Percentiles rank a stretch among this genome's conserved stretches.
Conservation (phyloP, 2,797 vertebrate genomes). For the Borostomias antarcticus region DNA sequence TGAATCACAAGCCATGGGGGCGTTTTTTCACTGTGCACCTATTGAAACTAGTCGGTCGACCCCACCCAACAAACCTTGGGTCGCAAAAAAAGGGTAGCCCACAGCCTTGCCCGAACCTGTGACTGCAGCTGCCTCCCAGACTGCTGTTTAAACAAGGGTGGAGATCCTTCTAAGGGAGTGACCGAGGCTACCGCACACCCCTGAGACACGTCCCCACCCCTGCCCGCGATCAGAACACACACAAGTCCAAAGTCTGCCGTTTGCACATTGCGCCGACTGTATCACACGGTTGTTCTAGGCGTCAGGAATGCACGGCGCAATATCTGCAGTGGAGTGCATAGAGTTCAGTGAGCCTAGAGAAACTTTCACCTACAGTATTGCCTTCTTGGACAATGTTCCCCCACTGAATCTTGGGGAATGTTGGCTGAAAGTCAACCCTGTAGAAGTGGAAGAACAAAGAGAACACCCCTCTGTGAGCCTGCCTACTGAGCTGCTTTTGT, state of each 20-base stretch:
- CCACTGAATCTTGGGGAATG: constrained; percentile 10
- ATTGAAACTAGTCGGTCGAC: not conserved
- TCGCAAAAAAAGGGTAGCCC: constrained; percentile 15
- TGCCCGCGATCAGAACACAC: constrained; percentile 11
- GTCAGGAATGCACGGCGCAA: constrained; percentile 31
- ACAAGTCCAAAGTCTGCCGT: constrained; percentile 64
- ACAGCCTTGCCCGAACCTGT: not conserved
- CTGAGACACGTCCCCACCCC: constrained; percentile 4
- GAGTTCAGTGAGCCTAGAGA: no score
- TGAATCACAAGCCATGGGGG: constrained; percentile 31
- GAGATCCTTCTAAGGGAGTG: constrained; percentile 35
- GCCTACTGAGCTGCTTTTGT: constrained; percentile 49
- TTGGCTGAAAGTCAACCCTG: constrained; percentile 4
- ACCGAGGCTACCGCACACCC: constrained; percentile 36
- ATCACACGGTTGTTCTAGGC: constrained; percentile 51
- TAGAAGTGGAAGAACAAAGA: constrained; percentile 32
- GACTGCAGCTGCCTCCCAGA: constrained; percentile 19
- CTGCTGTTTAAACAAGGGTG: constrained; percentile 68
- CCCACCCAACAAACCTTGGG: constrained; percentile 2
- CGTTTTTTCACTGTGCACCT: not conserved
- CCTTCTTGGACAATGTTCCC: not conserved
- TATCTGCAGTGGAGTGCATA: constrained; percentile 26
- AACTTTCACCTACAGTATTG: constrained; percentile 14
- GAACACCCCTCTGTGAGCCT: constrained; percentile 17
- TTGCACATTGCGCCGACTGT: constrained; percentile 54